Percentiles rank a stretch among this genome's conserved stretches.
Conservation (phyloP, 2,113 vertebrate genomes). For the Colossoma macropomum region DNA sequence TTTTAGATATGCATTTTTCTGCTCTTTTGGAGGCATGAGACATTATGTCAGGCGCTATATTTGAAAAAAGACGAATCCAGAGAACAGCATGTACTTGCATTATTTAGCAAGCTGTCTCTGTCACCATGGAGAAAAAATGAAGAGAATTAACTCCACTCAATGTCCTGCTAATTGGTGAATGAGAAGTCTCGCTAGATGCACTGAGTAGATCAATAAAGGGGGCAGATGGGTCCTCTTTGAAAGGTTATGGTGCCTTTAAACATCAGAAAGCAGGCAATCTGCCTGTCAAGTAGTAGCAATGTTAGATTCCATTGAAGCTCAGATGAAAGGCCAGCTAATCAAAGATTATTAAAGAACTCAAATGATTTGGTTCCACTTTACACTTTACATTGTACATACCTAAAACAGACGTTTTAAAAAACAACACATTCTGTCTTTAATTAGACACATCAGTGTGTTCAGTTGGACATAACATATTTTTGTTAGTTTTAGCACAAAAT, state of each 20-base stretch:
- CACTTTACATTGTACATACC: neutral
- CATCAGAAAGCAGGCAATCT: slow-evolving; percentile 25
- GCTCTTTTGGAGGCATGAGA: neutral
- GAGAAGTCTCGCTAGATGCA: slow-evolving; percentile 44
- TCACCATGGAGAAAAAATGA: slow-evolving; percentile 41
- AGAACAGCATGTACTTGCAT: slow-evolving; percentile 34
- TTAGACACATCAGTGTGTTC: no score
- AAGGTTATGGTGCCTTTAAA: slow-evolving; percentile 43
- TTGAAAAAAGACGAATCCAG: neutral
- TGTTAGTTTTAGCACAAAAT: no score
- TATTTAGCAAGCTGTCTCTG: slow-evolving; percentile 35
- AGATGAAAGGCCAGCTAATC: slow-evolving; percentile 25
- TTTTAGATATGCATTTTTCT: neutral
- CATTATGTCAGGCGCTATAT: neutral
- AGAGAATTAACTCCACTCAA: slow-evolving; percentile 46
- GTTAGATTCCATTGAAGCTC: slow-evolving; percentile 12
- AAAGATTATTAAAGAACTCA: neutral
- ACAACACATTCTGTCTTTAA: no score
- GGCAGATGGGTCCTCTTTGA: slow-evolving; percentile 18
- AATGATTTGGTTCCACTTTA: neutral
- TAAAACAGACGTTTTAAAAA: no score
- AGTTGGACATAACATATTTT: no score
- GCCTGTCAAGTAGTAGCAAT: slow-evolving; percentile 1
- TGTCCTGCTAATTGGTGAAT: slow-evolving; percentile 47
- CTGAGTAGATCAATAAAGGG: slow-evolving; percentile 31